Base-by-base conservation (phyloP, 2,888 invertebrate genomes). In the Trissoscelio sp. region DNA sequence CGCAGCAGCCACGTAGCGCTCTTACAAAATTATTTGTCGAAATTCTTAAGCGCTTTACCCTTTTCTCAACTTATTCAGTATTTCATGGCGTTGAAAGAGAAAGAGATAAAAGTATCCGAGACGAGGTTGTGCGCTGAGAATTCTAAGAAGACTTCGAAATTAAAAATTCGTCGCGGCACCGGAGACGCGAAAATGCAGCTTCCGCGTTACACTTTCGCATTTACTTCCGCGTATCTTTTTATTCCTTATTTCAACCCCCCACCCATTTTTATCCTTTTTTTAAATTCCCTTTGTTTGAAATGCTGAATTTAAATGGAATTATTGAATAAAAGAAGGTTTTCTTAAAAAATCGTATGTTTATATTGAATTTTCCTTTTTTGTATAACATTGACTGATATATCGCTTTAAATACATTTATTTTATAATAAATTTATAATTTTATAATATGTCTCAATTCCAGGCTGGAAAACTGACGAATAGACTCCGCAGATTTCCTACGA, bases 131-230 rank as follows among this genome's bases (percentile, higher is more conserved):
- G 57, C 72, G 72, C 42, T 20, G 39, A 81, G 81, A 81, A 82
- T 84, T 82, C 79, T 81, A 79, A 82, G 83, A 69, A 83, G 83
- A 79, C 74, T 82, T 79, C 73, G 66, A 83, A 83, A 83, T 83
- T 82, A 83, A 83, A 81, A 81, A 82, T 83, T 82, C 82, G 81
- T 78, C 74, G 51, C 66, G 57, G 46, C 73, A 77, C 70, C 58
- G 79, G 72, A 80, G 84, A 83, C 77, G 72, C 79, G 74, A 72
- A 82, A 84, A 83, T 83, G 78, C 73, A 83, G 67, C 83, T 78
- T 69, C 80, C 73, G 79, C 79, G 79, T 74, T 79, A 77, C 79
- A 60, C 80, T 81, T 74, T 66, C 67, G 69, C 72, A 79, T 80
- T 66, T 39, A 51, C 60, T 44, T 64, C 44, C 60, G 44, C 53